A percentile compares a stretch with the other conserved stretches of the same genome.
phyloP scores from a whole-genome alignment of 2,888 invertebrate genomes.

The Eristalis arbustorum region DNA sequence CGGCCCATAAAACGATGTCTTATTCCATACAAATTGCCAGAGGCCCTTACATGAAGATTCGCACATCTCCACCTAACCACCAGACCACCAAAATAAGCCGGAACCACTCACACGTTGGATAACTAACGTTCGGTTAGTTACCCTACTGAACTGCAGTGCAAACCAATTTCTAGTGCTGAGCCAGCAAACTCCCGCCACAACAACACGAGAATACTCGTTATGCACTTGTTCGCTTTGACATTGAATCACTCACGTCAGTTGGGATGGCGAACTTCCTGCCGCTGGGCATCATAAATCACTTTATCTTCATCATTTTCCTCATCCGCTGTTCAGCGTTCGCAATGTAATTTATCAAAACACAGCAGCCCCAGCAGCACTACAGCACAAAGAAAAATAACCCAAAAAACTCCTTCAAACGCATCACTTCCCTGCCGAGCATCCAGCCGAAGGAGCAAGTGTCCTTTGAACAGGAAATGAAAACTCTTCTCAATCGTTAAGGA shows the following conservation, averaged over 20 bases:
- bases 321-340: conserved; percentile 14
- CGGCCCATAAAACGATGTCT: no score
- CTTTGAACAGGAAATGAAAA: conserved; percentile 47
- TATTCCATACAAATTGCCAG: no score
- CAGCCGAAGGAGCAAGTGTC: conserved; percentile 30
- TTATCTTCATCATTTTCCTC: conserved; percentile 39
- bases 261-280: conserved; percentile 21
- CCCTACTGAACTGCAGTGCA: no score
- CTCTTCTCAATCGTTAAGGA: conserved; percentile 6
- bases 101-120: no score
- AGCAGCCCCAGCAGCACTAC: conserved; percentile 3
- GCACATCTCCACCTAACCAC: no score
- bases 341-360: conserved; percentile 53
- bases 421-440: background rate
- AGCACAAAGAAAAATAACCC: background rate
- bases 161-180: no score
- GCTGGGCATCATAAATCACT: conserved; percentile 50
- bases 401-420: conserved; percentile 19
- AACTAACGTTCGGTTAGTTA: no score
- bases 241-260: conserved; percentile 11
- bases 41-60: no score
- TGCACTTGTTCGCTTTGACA: background rate
- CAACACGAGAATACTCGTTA: no score
- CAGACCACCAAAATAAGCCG: no score
- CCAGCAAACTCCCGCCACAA: background rate